Evolutionary conservation across 2,888 invertebrate species (phyloP), one percentile per base, ranked within the genome.

Genomic region (Drosophila buzzatii): DNA sequence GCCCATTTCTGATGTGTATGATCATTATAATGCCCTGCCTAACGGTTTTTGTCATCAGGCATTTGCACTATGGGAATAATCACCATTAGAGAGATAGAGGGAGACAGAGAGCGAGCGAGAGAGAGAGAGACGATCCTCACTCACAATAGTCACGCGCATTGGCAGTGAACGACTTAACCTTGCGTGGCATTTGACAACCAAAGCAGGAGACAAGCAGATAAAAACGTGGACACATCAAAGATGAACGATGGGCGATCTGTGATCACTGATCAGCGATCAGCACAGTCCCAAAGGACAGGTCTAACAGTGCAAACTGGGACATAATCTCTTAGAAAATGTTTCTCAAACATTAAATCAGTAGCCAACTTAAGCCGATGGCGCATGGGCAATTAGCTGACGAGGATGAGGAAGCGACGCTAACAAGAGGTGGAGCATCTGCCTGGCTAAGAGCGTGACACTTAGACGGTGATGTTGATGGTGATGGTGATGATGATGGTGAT

Each of bases 351-450:
- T 41, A 64, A 71, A 60, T 70, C 79, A 78, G 79, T 74, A 78
- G 77, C 76, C 73, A 80, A 75, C 59, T 70, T 33, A 35, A 64
- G 62, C 45, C 70, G 71, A 82, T 77, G 69, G 68, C 62, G 20
- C 79, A 86, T 60, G 73, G 69, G 70, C 71, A 85, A 85, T 89
- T 89, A 85, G 79, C 61, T 81, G 72, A 78, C 64, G 63, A 70
- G 79, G 73, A 80, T 52, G 69, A 64, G 35, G 27, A 42, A 23
- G n/a, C 37, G 20, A 39, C n/a, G 37, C n/a, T 5, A 14, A 18
- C 47, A 16, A 20, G 59, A 49, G 74, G 49, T 68, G 33, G 47
- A 62, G 51, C 39, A 16, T 49, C 23, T 42, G 27, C 18, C 41
- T 23, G 39, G 52, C 16, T 18, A 37, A 53, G 63, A 62, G 33